Evolutionary conservation across 2,888 invertebrate species (phyloP).

Genomic region (Gymnocheta viridis): DNA sequence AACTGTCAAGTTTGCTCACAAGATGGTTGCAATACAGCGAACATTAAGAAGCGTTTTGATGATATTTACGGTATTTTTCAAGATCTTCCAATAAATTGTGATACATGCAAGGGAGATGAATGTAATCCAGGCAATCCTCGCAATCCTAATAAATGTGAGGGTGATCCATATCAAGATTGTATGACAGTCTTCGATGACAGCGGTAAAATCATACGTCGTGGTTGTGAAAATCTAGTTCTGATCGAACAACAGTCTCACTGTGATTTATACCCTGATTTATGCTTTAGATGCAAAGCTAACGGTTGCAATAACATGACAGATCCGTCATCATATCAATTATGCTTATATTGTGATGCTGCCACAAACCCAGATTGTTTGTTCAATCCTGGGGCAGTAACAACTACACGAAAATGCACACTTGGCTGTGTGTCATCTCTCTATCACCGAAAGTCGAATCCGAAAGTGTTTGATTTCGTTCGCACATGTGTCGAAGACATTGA

Average conservation of each 20-base stretch:
- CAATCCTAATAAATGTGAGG: slow-evolving; percentile 67
- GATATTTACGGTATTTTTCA: slow-evolving; percentile 72
- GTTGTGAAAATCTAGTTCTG: slow-evolving; percentile 69
- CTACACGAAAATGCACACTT: slow-evolving; percentile 69
- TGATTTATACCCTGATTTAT: slow-evolving; percentile 67
- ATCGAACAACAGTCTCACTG: slow-evolving; percentile 61
- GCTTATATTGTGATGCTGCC: slow-evolving; percentile 71
- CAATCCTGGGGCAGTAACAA: slow-evolving; percentile 47
- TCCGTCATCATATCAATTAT: slow-evolving; percentile 60
- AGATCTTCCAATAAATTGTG: slow-evolving; percentile 72
- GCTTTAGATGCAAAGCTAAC: slow-evolving; percentile 73
- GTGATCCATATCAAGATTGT: slow-evolving; percentile 71
- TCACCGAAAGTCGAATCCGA: slow-evolving; percentile 59
- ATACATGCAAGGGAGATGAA: slow-evolving; percentile 69
- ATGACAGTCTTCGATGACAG: slow-evolving; percentile 69
- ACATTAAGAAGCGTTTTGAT: slow-evolving; percentile 67
- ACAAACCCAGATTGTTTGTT: slow-evolving; percentile 68
- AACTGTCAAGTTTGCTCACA: slow-evolving; percentile 70
- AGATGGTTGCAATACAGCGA: slow-evolving; percentile 70
- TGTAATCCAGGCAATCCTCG: slow-evolving; percentile 26
- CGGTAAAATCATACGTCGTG: slow-evolving; percentile 69
- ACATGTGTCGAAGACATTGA: slow-evolving; percentile 74
- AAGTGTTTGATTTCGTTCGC: slow-evolving; percentile 69
- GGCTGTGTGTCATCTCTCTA: slow-evolving; percentile 72
- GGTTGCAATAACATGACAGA: slow-evolving; percentile 71